Percentiles rank a stretch among this genome's conserved stretches.
Evolutionary conservation across 2,797 vertebrate genomes (phyloP).

Genomic region (Threskiornis aethiopicus): DNA sequence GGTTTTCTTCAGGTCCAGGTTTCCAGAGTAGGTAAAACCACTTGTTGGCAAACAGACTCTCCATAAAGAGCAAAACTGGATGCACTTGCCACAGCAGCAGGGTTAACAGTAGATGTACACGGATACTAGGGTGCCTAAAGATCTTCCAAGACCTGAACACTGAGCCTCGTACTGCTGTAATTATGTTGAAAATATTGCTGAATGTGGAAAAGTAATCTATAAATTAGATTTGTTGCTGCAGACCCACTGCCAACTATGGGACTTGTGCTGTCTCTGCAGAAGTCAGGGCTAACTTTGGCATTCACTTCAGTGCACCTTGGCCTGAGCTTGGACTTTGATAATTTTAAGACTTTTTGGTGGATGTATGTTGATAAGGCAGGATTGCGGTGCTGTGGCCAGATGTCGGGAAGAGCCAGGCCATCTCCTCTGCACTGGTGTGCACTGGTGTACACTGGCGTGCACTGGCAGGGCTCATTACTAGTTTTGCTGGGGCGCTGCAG

Average conservation of each 20-base stretch:
- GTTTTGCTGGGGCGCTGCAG: not conserved
- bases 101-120: not conserved
- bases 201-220: slow-evolving; percentile 8
- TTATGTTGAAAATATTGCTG: slow-evolving; percentile 47
- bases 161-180: not conserved
- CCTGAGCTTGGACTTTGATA: not conserved
- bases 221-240: slow-evolving; percentile 33
- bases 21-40: not conserved
- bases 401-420: not conserved
- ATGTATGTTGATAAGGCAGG: not conserved
- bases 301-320: not conserved
- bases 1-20: not conserved
- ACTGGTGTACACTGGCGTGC: not conserved
- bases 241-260: not conserved
- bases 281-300: not conserved
- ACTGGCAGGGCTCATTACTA: not conserved
- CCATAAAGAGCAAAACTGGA: not conserved
- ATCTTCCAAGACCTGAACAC: not conserved
- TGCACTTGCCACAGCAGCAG: not conserved
- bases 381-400: not conserved
- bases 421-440: not conserved
- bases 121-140: not conserved
- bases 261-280: slow-evolving; percentile 29
- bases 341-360: not conserved
- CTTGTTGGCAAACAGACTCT: not conserved